phyloP scores from a whole-genome alignment of 1,140 invertebrate species.

The Hyphantria cunea region DNA sequence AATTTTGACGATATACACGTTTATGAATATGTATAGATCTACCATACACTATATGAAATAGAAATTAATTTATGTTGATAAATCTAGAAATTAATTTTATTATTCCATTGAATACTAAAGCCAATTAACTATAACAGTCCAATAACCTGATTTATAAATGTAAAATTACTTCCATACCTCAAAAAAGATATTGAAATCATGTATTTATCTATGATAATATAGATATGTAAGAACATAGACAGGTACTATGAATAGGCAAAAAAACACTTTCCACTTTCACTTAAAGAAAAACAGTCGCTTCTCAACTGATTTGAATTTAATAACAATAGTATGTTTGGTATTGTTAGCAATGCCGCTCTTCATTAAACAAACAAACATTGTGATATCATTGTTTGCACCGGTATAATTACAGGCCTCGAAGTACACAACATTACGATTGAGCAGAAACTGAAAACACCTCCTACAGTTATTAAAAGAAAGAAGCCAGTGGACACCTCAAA shows the following conservation, averaged over 20 bases:
- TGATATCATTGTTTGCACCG: too few relatives aligned
- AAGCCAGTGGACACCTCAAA: slow-evolving; percentile 82
- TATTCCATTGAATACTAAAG: too few relatives aligned
- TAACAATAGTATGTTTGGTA: slow-evolving; percentile 44
- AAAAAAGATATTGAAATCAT: background rate
- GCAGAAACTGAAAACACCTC: slow-evolving; percentile 65
- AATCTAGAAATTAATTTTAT: too few relatives aligned
- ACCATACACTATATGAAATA: too few relatives aligned
- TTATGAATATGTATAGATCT: too few relatives aligned
- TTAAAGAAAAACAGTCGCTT: slow-evolving; percentile 38
- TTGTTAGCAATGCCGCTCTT: slow-evolving; percentile 29
- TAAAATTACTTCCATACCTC: background rate
- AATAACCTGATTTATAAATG: too few relatives aligned
- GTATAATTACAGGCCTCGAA: slow-evolving; percentile 54
- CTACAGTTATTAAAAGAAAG: slow-evolving; percentile 76
- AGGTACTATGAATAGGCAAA: slow-evolving; percentile 19
- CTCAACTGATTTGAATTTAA: slow-evolving; percentile 44
- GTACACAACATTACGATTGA: slow-evolving; percentile 42
- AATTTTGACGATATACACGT: too few relatives aligned
- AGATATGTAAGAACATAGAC: too few relatives aligned
- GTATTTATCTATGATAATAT: slow-evolving; percentile 8
- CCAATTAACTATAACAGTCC: too few relatives aligned
- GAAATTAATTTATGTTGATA: too few relatives aligned
- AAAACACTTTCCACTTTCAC: slow-evolving; percentile 49
- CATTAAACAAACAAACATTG: slow-evolving; percentile 40